Evolutionary conservation across 2,797 vertebrate species (phyloP).

Genomic region (Hippocampus kuda): DNA sequence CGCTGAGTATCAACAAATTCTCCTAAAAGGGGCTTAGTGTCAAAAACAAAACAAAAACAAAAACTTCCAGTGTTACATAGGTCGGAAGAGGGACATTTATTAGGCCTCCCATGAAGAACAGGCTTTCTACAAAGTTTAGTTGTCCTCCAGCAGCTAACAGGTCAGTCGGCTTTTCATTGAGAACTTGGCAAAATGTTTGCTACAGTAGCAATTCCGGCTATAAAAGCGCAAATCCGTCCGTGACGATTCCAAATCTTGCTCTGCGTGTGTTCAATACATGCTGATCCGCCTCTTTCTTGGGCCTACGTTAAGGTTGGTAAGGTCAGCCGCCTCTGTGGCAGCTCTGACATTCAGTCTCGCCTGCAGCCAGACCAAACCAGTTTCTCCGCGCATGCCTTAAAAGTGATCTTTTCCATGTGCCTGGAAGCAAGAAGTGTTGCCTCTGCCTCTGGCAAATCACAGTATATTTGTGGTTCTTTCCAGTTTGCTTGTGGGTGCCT

Average conservation of each 20-base stretch:
- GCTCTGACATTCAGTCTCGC: constrained; percentile 55
- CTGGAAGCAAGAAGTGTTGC: constrained; percentile 31
- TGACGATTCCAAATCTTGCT: constrained; percentile 23
- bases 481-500: constrained; percentile 29
- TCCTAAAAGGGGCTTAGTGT: constrained; percentile 59
- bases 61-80: constrained; percentile 47
- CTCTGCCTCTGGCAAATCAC: constrained; percentile 35
- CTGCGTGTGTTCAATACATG: constrained; percentile 33
- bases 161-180: constrained; percentile 3
- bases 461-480: constrained; percentile 38
- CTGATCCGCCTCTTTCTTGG: constrained; percentile 29
- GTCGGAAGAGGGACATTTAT: constrained; percentile 52
- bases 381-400: constrained; percentile 26
- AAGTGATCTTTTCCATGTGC: constrained; percentile 31
- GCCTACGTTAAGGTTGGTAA: constrained; percentile 38
- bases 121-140: constrained; percentile 7
- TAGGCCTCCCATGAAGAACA: constrained; percentile 24
- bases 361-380: constrained; percentile 39
- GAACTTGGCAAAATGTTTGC: constrained; percentile 10
- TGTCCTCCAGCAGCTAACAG: neutral
- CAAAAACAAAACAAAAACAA: constrained; percentile 55
- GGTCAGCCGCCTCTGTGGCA: constrained; percentile 48
- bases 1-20: constrained; percentile 54
- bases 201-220: constrained; percentile 6
- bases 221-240: constrained; percentile 24